Conservation (phyloP, 2,888 invertebrate genomes). For the Tipula unca region DNA sequence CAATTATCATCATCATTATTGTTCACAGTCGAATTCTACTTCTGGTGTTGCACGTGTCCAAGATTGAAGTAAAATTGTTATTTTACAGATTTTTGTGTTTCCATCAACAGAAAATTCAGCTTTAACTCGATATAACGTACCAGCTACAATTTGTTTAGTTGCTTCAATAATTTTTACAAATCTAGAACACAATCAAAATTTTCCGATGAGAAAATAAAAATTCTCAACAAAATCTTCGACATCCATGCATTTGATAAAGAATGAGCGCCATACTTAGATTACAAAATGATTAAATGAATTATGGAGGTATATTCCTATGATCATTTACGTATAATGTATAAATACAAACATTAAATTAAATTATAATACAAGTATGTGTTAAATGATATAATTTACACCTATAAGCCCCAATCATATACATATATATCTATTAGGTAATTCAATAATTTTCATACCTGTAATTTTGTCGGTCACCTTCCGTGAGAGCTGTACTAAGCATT, state of each 20-base stretch:
- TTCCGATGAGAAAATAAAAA: not conserved
- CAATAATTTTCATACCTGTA: slow-evolving; percentile 37
- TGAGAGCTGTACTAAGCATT: not conserved
- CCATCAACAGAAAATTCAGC: slow-evolving; percentile 41
- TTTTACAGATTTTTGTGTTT: not conserved
- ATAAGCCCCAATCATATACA: no score
- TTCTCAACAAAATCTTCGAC: not conserved
- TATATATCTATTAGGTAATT: not conserved
- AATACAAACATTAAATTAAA: no score
- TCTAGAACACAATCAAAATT: slow-evolving; percentile 26
- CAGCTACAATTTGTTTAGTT: slow-evolving; percentile 46
- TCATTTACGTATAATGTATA: not conserved
- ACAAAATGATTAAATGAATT: not conserved
- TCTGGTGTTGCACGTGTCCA: not conserved
- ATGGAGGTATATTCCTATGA: no score
- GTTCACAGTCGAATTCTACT: not conserved
- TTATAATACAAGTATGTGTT: not conserved
- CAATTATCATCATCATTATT: not conserved
- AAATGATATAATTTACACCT: not conserved
- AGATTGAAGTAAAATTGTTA: not conserved
- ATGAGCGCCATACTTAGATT: not conserved
- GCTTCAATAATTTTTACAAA: slow-evolving; percentile 38
- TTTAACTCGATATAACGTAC: slow-evolving; percentile 48
- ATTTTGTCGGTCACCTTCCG: slow-evolving; percentile 31
- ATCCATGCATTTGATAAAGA: not conserved